Evolutionary conservation across 2,888 invertebrate genomes (phyloP).

Genomic region (Lycocerus yunnanus): DNA sequence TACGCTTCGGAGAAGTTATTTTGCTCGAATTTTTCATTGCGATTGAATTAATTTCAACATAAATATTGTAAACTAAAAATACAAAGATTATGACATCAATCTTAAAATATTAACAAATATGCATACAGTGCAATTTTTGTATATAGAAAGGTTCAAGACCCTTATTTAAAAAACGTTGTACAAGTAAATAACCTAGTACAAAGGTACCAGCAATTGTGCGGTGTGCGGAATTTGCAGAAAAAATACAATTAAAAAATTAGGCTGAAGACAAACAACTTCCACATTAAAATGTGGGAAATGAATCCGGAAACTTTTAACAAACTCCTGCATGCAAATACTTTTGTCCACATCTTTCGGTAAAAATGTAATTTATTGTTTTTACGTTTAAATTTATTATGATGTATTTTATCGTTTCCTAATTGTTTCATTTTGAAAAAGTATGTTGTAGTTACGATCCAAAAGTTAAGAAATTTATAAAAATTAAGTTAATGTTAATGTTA

Average conservation of each 20-base stretch:
- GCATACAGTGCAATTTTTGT: too few species aligned
- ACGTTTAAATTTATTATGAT: neutral
- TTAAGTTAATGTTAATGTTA: too few species aligned
- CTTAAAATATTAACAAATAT: too few species aligned
- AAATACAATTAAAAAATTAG: neutral
- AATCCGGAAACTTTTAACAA: neutral
- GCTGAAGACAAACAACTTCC: neutral
- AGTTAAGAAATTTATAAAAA: too few species aligned
- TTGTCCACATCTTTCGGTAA: neutral
- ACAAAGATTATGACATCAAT: too few species aligned
- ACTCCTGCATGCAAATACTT: neutral
- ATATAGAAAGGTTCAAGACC: neutral
- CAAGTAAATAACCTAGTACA: neutral
- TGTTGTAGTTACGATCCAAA: neutral
- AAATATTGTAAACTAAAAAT: neutral
- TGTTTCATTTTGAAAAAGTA: neutral
- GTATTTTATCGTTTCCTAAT: neutral
- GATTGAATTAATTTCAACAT: neutral
- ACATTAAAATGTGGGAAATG: neutral
- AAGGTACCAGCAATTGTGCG: neutral
- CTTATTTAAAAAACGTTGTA: neutral
- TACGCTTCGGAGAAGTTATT: too few species aligned
- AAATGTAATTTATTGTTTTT: neutral
- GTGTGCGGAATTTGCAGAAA: neutral
- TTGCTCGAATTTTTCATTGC: too few species aligned